A percentile compares a stretch with the other conserved stretches of the same genome.
These are phyloP conservation scores for Pristionchus japonicus DNA, from an alignment of 2,888 invertebrate species.

Conservation along the genomic window DNA sequence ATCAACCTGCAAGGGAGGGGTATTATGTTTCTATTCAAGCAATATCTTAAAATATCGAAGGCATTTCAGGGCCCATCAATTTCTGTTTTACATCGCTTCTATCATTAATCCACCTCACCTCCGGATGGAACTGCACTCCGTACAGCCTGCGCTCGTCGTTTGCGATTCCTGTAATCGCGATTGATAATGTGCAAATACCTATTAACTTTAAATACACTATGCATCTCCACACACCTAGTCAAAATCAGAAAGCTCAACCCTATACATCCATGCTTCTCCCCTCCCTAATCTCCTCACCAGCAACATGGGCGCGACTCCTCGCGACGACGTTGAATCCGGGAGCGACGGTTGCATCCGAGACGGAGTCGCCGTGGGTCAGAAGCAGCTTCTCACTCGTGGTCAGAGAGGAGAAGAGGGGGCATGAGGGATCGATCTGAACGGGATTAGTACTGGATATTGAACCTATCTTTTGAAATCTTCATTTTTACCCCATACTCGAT, in stretches of 20 bases:
- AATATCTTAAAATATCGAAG: too few relatives aligned
- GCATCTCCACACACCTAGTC: too few relatives aligned
- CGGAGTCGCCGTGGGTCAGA: constrained; percentile 96
- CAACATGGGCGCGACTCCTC: constrained; percentile 77
- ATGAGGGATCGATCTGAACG: constrained; percentile 89
- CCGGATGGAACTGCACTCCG: constrained; percentile 98
- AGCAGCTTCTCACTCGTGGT: constrained; percentile 79
- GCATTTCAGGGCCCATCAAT: too few relatives aligned
- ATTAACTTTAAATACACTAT: too few relatives aligned
- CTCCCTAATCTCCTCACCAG: constrained; percentile 71
- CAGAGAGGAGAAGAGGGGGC: constrained; percentile 86
- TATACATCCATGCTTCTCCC: too few relatives aligned
- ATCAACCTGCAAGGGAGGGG: constrained; percentile 31
- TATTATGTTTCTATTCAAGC: too few relatives aligned
- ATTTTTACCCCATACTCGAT: neutral
- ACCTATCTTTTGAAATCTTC: neutral
- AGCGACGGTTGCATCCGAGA: constrained; percentile 85
- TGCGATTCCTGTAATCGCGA: constrained; percentile 85
- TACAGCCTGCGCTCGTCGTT: constrained; percentile 91
- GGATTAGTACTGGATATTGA: neutral
- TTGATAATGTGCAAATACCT: too few relatives aligned
- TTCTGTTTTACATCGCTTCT: too few relatives aligned
- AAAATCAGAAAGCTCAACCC: too few relatives aligned
- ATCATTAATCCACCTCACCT: constrained; percentile 82
- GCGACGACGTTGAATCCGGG: constrained; percentile 90